Evolutionary conservation across 2,797 vertebrate species (phyloP), one percentile per base, ranked within the genome.

Genomic region (Bradypodion ventrale): DNA sequence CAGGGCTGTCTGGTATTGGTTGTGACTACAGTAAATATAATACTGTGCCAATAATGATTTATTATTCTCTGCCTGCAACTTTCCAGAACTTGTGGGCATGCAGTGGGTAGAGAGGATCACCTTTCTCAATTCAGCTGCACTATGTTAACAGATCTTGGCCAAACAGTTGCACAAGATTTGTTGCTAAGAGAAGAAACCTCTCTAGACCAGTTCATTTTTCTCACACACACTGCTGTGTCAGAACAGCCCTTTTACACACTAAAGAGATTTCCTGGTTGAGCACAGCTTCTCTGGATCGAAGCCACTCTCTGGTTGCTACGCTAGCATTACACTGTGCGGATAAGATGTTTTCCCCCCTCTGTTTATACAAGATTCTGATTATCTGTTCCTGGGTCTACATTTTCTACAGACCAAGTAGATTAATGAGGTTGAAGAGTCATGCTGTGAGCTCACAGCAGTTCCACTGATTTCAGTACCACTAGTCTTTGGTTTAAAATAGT

Each of bases 401-500:
- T 76, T 76, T 46, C 73, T 42, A 62, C 40, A 75, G 70, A 16
- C 73, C 63, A 70, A 69, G 62, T 73, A 85, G 62, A 85, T 81
- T 66, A 85, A 81, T 76, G 73, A 70, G 13, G 52, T 62, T 85
- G 49, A 70, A 70, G 72, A 85, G 76, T 49, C 83, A 63, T 35
- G 83, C 77, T 84, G 83, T 66, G 83, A 52, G 35, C 46, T 56
- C 76, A 73, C 83, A 84, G 83, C 83, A 79, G 65, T 76, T 62
- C 8, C 73, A 40, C 8, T 82, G 84, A 62, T 85, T 85, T 85
- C 32, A 23, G 21, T 70, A 68, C 78, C 49, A 42, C 32, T 42
- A 35, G 35, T 69, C 77, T 76, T 85, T 81, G 73, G 74, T 60
- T 62, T 46, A 75, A 81, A 56, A 56, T 35, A 25, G 60, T 56